Base-by-base conservation (phyloP, 2,113 vertebrate species). In the Stomatorhinus ivindoensis region DNA sequence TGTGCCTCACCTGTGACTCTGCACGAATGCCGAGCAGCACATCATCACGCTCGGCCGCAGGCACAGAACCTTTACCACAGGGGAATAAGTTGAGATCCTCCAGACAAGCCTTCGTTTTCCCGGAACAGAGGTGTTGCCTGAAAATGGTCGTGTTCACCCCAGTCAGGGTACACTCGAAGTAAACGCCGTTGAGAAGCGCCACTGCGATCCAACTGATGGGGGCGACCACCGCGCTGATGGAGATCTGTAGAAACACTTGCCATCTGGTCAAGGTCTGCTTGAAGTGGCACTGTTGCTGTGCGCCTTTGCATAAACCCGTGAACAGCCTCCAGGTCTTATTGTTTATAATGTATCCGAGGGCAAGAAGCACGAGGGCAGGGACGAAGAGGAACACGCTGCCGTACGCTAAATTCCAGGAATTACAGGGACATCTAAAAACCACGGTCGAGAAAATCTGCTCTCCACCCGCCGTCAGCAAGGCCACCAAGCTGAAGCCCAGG, bases 341-440 rank as follows among this genome's bases (percentile, higher is more conserved):
- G 0, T 85, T 96, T 9, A 96, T 8, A 88, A 93, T 53, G 53
- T 87, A 95, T 31, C 97, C 92, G 0, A 98, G 53, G 15, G 97
- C 87, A 48, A 96, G 93, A 42, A 98, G 94, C 0, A 92, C 86
- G 0, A 97, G 88, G 9, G 97, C 97, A 0, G 97, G 97, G 1
- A 93, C 95, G 17, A 96, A 4, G 76, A 98, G 91, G 90, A 97
- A 98, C 51, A 94, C 91, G 2, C 92, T 65, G 8, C 96, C 96
- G 0, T 97, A 97, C 0, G 89, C 0, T 15, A 92, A 85, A 90
- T 96, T 98, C 87, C 87, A 88, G 3, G 93, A 35, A 8, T 91
- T 96, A 94, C 97, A 97, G 4, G 97, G 97, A 76, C 97, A 97
- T 35, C 55, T 91, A 92, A 98, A 98, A 0, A 94, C 93, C 4